Evolutionary conservation across 2,797 vertebrate genomes (phyloP).

Genomic region (Avahi laniger): DNA sequence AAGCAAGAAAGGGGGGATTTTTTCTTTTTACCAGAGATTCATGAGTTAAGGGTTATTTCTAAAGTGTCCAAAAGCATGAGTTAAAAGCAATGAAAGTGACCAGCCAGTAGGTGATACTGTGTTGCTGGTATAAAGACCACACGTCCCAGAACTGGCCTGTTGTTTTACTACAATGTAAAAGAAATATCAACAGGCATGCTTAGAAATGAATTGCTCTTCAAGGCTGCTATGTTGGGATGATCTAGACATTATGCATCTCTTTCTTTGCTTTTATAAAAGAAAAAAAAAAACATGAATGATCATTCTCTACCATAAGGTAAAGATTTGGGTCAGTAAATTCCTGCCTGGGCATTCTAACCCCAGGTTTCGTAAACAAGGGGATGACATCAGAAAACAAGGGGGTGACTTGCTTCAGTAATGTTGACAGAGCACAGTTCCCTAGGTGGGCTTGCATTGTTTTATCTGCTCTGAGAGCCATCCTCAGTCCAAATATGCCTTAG

Average conservation of each 20-base stretch:
- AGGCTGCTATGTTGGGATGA: background rate
- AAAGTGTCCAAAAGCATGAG: background rate
- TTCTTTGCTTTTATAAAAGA: background rate
- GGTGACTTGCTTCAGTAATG: fast-evolving
- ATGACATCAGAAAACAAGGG: background rate
- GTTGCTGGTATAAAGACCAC: background rate
- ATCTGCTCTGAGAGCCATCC: background rate
- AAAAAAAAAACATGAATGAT: background rate
- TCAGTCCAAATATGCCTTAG: background rate
- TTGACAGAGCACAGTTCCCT: background rate
- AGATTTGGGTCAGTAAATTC: background rate
- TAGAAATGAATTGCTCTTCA: background rate
- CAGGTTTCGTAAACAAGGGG: background rate
- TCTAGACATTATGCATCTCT: background rate
- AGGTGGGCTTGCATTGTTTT: too few relatives aligned
- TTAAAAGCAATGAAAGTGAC: background rate
- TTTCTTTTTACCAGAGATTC: background rate
- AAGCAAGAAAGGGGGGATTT: background rate
- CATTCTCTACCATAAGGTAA: background rate
- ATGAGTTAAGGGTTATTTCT: background rate
- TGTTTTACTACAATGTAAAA: background rate
- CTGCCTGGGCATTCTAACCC: background rate
- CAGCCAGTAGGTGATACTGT: background rate
- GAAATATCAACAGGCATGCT: background rate
- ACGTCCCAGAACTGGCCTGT: background rate